A percentile compares a stretch with the other conserved stretches of the same genome.
These are phyloP conservation scores for Trachymyrmex septentrionalis DNA, from an alignment of 1,140 invertebrate genomes.

Conservation along the genomic window DNA sequence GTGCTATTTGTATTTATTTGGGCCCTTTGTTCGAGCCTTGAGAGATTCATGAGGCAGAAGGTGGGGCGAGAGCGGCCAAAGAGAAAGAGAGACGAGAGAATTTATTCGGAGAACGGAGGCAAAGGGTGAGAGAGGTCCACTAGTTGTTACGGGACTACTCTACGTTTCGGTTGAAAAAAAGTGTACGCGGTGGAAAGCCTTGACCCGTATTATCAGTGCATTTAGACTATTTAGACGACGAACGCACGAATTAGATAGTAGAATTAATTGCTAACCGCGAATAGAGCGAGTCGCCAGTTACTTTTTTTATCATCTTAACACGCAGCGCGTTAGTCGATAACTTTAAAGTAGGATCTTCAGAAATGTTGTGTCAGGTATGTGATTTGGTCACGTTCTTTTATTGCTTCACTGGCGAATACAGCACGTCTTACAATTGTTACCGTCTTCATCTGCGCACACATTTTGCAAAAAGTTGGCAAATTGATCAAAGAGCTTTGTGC, in stretches of 20 bases:
- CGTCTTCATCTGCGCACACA: background rate
- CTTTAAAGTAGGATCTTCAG: background rate
- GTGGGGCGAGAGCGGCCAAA: constrained; percentile 62
- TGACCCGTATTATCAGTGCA: background rate
- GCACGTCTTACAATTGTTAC: background rate
- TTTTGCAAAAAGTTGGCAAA: constrained; percentile 3
- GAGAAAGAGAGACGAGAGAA: constrained; percentile 65
- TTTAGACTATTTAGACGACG: background rate
- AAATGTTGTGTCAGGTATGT: background rate
- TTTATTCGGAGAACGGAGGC: constrained; percentile 70
- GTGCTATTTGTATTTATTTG: constrained; percentile 85
- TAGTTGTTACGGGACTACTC: constrained; percentile 74
- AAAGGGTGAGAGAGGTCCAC: constrained; percentile 74
- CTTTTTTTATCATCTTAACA: background rate
- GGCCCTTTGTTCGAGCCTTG: constrained; percentile 77
- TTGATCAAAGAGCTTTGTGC: background rate
- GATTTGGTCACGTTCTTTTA: background rate
- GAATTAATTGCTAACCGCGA: background rate
- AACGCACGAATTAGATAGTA: background rate
- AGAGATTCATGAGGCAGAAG: constrained; percentile 61
- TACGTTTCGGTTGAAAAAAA: constrained; percentile 71
- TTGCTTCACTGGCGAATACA: background rate
- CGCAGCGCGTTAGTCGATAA: background rate
- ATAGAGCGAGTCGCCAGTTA: background rate
- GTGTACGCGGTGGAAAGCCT: constrained; percentile 17